Base-by-base conservation (phyloP, 2,797 vertebrate species). In the Coregonus sp. region DNA sequence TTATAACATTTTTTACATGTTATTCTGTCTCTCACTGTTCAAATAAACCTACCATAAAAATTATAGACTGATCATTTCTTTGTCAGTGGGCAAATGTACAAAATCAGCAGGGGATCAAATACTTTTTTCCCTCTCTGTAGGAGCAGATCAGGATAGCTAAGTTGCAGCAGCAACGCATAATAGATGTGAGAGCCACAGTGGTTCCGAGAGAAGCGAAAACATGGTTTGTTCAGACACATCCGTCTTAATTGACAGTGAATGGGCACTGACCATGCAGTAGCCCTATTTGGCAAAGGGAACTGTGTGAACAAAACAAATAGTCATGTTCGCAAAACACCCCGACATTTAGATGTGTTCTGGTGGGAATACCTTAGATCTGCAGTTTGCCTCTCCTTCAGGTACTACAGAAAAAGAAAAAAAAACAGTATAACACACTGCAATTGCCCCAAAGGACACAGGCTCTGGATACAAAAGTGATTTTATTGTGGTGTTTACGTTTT, bases 391-490 rank as follows among this genome's bases (percentile, higher is more conserved):
- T 90, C 85, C 84, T 90, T 89, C 86, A 88, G 88, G 87, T 61
- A 61, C 85, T 75, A 86, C 84, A 83, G 85, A 11, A 11, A 47
- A 11, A 7, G 5, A 0, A 84, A 85, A 90, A 90, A 90, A 86
- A 89, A 86, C 0, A 89, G 89, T 86, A 86, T 90, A 89, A 90
- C 90, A 88, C 89, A 87, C 89, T 81, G 81, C 88, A 91, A 89
- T 91, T 93, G 92, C 91, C 56, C 56, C 91, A 92, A 92, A 94
- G 91, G 92, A 93, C 85, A 87, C 78, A 87, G 71, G 77, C 75
- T 15, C 73, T 74, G 76, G 85, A 87, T 80, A 83, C 66, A 86
- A 75, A 68, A 77, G 66, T 71, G 35, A 72, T 79, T 70, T 90
- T 87, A 87, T 88, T 91, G 88, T 91, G 80, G 77, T 86, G 79